A percentile compares a stretch with the other conserved stretches of the same genome.
phyloP scores from a whole-genome alignment of 2,888 invertebrate species.

The Eumacrocentrus americanus region DNA sequence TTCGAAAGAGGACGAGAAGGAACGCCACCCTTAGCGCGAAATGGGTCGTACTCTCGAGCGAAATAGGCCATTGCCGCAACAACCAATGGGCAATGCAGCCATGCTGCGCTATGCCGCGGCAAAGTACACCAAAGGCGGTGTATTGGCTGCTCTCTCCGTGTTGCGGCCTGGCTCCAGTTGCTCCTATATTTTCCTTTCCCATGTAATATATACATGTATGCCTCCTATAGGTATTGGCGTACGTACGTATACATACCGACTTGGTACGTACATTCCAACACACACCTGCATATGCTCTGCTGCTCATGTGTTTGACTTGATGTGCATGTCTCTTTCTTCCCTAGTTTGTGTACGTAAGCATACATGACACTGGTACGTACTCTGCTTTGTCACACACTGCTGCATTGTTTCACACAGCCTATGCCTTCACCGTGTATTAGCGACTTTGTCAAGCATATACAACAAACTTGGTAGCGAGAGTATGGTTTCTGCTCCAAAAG shows the following conservation, averaged over 20 bases:
- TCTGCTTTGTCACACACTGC: slow-evolving; percentile 24
- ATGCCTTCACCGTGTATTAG: no score
- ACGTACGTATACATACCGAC: slow-evolving; percentile 4
- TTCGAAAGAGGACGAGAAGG: slow-evolving; percentile 31
- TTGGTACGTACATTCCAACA: neutral
- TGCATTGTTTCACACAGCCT: no score
- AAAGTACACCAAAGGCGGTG: slow-evolving; percentile 12
- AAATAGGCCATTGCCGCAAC: slow-evolving; percentile 56
- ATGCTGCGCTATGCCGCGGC: slow-evolving; percentile 5
- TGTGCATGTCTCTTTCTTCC: slow-evolving; percentile 19
- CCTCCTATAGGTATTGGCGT: neutral
- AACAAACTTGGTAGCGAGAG: no score
- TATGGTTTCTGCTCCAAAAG: no score
- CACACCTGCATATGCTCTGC: neutral
- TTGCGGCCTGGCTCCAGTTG: slow-evolving; percentile 16
- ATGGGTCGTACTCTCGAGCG: slow-evolving; percentile 55
- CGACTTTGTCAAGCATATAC: no score
- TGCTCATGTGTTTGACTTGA: neutral
- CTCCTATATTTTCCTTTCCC: neutral
- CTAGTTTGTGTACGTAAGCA: neutral
- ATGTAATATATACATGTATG: neutral
- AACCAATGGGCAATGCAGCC: slow-evolving; percentile 52
- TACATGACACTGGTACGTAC: slow-evolving; percentile 29
- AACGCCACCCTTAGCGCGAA: slow-evolving; percentile 49
- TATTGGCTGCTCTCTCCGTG: slow-evolving; percentile 23